Conservation (phyloP, 2,113 vertebrate genomes). For the Seriola rivoliana region DNA sequence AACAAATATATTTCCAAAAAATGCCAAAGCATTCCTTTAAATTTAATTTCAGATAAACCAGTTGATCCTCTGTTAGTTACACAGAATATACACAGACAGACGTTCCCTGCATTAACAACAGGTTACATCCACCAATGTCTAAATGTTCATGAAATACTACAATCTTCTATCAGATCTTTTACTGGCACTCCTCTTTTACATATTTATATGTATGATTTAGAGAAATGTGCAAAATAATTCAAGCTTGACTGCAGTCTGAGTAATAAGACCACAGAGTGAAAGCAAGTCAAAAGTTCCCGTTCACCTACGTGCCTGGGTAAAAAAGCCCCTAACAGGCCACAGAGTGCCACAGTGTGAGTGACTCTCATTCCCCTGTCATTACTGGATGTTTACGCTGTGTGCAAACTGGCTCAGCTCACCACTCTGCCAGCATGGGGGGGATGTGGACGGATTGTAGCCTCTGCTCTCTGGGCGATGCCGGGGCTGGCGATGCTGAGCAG, state of each 20-base stretch:
- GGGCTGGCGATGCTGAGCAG: constrained; percentile 41
- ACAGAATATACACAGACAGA: not conserved
- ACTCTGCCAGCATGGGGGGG: not conserved
- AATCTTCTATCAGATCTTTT: not conserved
- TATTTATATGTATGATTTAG: not conserved
- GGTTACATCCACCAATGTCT: not conserved
- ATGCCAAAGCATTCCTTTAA: not conserved
- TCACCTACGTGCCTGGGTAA: not conserved
- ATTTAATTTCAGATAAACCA: not conserved
- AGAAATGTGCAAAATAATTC: not conserved
- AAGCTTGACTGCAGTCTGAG: not conserved
- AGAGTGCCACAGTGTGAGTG: not conserved
- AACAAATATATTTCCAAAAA: too few species aligned
- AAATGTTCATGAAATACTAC: not conserved
- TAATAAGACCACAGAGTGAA: not conserved
- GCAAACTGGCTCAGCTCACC: constrained; percentile 2
- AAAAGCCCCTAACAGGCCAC: not conserved
- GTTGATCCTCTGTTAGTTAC: not conserved
- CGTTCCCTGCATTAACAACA: not conserved
- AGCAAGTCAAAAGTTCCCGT: not conserved
- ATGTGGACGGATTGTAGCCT: constrained; percentile 4
- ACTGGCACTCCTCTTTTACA: not conserved
- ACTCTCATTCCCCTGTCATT: constrained; percentile 13
- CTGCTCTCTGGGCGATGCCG: constrained; percentile 24
- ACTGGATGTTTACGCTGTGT: constrained; percentile 21